These are phyloP conservation scores for Venturia canescens DNA, from an alignment of 1,140 invertebrate species.

Conservation along the genomic window DNA sequence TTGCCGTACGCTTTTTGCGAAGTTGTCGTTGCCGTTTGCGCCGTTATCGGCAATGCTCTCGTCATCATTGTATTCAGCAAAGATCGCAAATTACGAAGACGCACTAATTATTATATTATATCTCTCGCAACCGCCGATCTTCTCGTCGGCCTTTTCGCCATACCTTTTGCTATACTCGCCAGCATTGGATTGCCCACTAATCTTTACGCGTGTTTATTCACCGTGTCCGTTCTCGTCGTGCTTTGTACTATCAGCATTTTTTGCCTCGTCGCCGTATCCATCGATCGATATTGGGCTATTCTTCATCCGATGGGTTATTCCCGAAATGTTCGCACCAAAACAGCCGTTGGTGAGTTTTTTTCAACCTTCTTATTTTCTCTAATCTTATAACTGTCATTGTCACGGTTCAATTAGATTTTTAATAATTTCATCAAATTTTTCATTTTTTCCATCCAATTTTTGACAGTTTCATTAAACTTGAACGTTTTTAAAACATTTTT, in stretches of 20 bases:
- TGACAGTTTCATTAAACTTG: neutral
- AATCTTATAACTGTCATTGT: conserved; percentile 11
- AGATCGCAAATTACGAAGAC: conserved; percentile 85
- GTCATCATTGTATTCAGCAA: conserved; percentile 90
- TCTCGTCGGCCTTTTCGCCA: conserved; percentile 86
- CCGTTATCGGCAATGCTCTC: conserved; percentile 89
- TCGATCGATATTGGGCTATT: conserved; percentile 95
- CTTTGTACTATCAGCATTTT: conserved; percentile 95
- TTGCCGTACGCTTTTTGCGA: conserved; percentile 86
- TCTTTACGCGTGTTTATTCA: conserved; percentile 89
- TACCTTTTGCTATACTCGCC: conserved; percentile 91
- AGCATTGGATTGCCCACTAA: conserved; percentile 86
- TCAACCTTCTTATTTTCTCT: neutral
- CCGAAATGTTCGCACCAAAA: conserved; percentile 89
- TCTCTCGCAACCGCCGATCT: conserved; percentile 92
- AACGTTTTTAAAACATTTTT: too few species aligned
- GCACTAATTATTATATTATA: conserved; percentile 95
- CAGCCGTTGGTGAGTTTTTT: conserved; percentile 85
- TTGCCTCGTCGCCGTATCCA: conserved; percentile 91
- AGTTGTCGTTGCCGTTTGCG: conserved; percentile 87
- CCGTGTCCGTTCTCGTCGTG: conserved; percentile 90
- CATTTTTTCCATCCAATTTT: too few species aligned
- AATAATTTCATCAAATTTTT: neutral
- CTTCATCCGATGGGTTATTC: conserved; percentile 93
- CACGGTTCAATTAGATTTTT: too few species aligned